Conservation (phyloP, 2,888 invertebrate genomes). For the Microplitis deprimator region DNA sequence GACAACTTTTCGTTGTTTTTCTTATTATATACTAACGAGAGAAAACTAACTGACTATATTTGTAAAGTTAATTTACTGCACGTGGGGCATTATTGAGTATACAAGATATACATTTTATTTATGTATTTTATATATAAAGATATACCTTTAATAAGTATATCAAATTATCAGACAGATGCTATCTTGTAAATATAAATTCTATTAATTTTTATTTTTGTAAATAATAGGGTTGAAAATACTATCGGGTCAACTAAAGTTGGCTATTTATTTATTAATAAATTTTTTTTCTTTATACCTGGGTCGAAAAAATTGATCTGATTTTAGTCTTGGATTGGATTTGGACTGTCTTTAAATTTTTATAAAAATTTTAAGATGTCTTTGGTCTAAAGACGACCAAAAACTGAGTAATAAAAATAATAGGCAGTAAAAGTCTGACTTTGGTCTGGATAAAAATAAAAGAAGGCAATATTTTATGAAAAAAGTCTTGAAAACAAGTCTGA, state of each 20-base stretch:
- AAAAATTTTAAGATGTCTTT: no score
- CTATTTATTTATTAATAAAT: not conserved
- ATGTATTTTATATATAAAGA: no score
- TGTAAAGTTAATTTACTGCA: not conserved
- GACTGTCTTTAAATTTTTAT: no score
- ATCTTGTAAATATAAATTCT: not conserved
- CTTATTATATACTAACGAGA: not conserved
- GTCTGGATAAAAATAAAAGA: no score
- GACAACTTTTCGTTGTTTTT: constrained; percentile 28
- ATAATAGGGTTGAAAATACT: constrained; percentile 2
- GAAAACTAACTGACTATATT: not conserved
- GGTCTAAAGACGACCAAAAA: no score
- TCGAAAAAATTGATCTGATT: no score
- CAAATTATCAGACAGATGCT: not conserved
- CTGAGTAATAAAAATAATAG: no score
- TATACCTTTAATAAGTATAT: not conserved
- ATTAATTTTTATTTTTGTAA: not conserved
- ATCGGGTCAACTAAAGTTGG: not conserved
- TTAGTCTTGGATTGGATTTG: no score
- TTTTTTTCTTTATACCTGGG: not conserved
- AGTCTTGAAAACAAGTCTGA: no score
- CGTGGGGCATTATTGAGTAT: not conserved
- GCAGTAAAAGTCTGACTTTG: no score
- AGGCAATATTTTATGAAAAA: no score
- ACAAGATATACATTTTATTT: not conserved